Evolutionary conservation across 1,140 invertebrate species (phyloP).

Genomic region (Drosophila kanapiae): DNA sequence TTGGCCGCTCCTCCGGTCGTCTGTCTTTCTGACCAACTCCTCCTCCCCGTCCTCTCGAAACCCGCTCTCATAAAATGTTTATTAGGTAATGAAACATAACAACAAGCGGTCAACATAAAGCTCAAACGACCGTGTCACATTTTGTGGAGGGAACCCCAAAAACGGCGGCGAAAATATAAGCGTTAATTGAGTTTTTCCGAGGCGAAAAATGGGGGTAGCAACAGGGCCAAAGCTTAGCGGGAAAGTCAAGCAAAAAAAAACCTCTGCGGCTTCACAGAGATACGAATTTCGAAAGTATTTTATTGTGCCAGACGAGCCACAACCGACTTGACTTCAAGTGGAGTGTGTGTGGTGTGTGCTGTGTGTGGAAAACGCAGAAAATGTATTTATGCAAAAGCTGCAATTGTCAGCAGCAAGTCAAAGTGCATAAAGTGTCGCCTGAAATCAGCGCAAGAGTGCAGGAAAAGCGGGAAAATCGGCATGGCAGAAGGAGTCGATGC

Average conservation of each 20-base stretch:
- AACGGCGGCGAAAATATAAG: constrained; percentile 36
- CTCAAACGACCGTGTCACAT: constrained; percentile 65
- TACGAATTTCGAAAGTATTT: constrained; percentile 65
- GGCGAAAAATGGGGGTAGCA: neutral
- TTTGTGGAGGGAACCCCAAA: constrained; percentile 36
- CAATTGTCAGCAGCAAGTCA: constrained; percentile 74
- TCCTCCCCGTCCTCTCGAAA: neutral
- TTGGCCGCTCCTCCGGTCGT: constrained; percentile 37
- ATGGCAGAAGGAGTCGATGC: constrained; percentile 1
- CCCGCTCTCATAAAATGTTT: constrained; percentile 72
- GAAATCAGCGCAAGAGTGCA: constrained; percentile 45
- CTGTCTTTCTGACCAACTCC: constrained; percentile 48
- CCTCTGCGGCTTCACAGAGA: constrained; percentile 42
- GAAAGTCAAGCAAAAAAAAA: constrained; percentile 48
- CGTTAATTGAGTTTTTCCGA: constrained; percentile 71
- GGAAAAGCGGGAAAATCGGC: constrained; percentile 2
- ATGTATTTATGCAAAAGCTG: constrained; percentile 84
- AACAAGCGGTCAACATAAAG: constrained; percentile 70
- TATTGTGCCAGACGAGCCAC: constrained; percentile 44
- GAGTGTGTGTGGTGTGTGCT: constrained; percentile 1
- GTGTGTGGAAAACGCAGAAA: constrained; percentile 65
- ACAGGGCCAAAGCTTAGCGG: constrained; percentile 25
- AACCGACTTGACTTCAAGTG: constrained; percentile 65
- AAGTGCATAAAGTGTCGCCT: constrained; percentile 71
- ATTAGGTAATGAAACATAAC: constrained; percentile 80